Base-by-base conservation (phyloP, 2,113 vertebrate genomes). In the Lamprotornis superbus region DNA sequence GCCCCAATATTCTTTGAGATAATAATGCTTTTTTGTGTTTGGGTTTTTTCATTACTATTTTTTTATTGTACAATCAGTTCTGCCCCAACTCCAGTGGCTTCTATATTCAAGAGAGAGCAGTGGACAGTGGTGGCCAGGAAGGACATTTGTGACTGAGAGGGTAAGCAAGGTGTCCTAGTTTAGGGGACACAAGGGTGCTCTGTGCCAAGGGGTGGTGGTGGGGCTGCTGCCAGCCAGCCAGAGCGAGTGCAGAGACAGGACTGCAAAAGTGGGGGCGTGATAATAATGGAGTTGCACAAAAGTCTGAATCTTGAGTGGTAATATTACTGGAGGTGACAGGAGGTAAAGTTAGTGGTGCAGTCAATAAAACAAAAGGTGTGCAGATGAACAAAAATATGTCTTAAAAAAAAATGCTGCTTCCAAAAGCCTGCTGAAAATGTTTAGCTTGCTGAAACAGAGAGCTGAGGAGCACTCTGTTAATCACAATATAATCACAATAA, bases 181-280 rank as follows among this genome's bases (percentile, higher is more conserved):
- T n/a, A n/a, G n/a, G n/a, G n/a, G n/a, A n/a, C n/a, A n/a, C n/a
- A n/a, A 18, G 8, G 12, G 15, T 30, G 24, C 28, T 30, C 24
- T 42, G 40, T 61, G 28, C 23, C 52, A 27, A 31, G 50, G 42
- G 52, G 21, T 31, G 0, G 3, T 0, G 1, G 3, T 33, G 33
- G 13, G 25, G 35, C 35, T 77, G 53, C 37, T 20, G 5, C 57
- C 49, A 39, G 16, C 19, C 56, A 65, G 31, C 9, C 31, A 31
- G 35, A 50, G 28, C 5, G 6, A 35, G 13, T 15, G 10, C 31
- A 67, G 57, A 33, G 23, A 23, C 12, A 16, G 21, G 13, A 37
- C 53, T 50, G 55, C 59, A 44, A 46, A 56, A 73, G 15, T 7
- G 73, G 47, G 13, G 12, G 24, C 22, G 24, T 33, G 33, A 15